Percentiles rank a stretch among this genome's conserved stretches.
Evolutionary conservation across 2,888 invertebrate genomes (phyloP).

Genomic region (Exephanes ischioxanthus): DNA sequence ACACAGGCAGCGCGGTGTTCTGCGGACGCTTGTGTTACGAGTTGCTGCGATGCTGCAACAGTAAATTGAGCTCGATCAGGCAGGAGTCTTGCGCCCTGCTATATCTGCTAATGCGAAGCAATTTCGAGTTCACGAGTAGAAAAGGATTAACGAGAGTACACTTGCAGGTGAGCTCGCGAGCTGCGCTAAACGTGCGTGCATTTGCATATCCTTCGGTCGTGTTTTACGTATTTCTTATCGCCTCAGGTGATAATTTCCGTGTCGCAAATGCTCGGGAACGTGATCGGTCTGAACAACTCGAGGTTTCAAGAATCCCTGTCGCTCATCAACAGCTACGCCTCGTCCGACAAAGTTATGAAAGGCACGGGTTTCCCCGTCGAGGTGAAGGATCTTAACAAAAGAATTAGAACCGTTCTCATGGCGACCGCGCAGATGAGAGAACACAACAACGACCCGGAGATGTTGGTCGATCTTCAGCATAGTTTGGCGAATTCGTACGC

Average conservation of each 20-base stretch:
- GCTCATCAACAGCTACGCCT: slow-evolving; percentile 96
- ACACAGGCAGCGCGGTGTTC: slow-evolving; percentile 90
- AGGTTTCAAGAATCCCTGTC: slow-evolving; percentile 97
- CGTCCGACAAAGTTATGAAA: slow-evolving; percentile 97
- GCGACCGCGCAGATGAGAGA: slow-evolving; percentile 97
- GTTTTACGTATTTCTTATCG: slow-evolving; percentile 41
- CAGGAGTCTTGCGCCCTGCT: slow-evolving; percentile 97
- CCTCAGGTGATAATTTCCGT: slow-evolving; percentile 96
- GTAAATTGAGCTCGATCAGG: slow-evolving; percentile 92
- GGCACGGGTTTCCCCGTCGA: slow-evolving; percentile 95
- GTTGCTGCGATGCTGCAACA: slow-evolving; percentile 93
- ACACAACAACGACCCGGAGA: slow-evolving; percentile 96
- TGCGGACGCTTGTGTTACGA: slow-evolving; percentile 94
- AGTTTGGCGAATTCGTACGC: slow-evolving; percentile 97
- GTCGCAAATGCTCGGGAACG: slow-evolving; percentile 96
- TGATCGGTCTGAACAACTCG: slow-evolving; percentile 96
- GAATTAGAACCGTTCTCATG: slow-evolving; percentile 97
- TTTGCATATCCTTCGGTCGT: not conserved
- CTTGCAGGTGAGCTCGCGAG: slow-evolving; percentile 88
- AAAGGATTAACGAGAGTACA: slow-evolving; percentile 95
- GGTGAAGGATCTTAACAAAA: slow-evolving; percentile 96
- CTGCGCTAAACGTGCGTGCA: not conserved
- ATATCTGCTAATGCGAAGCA: slow-evolving; percentile 96
- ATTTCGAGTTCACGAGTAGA: slow-evolving; percentile 95
- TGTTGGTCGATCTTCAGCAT: slow-evolving; percentile 95